A percentile compares a stretch with the other conserved stretches of the same genome.
Conservation (phyloP, 2,797 vertebrate genomes). For the Peromyscus aztecus region DNA sequence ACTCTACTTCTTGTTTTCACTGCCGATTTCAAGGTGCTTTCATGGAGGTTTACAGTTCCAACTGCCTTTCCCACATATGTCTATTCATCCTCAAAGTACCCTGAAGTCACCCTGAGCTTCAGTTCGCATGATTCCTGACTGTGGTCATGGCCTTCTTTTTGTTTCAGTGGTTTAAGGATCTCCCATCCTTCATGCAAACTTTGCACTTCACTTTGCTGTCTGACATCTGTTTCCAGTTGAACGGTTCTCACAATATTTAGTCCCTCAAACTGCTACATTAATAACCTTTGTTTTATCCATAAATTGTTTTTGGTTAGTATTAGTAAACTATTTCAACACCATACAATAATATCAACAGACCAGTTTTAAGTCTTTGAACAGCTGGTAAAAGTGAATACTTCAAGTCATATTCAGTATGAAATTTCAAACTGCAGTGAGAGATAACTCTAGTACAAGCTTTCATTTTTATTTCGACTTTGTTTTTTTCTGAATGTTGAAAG, state of each 20-base stretch:
- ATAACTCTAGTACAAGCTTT: conserved; percentile 7
- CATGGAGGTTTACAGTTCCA: background rate
- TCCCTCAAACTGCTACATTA: background rate
- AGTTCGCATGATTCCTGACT: background rate
- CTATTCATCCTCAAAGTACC: background rate
- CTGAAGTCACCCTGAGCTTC: background rate
- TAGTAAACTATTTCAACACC: conserved; percentile 28
- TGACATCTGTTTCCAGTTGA: background rate
- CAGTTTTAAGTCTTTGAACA: conserved; percentile 9
- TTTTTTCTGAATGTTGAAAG: conserved; percentile 64
- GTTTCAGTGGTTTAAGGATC: background rate
- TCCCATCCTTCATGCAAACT: background rate
- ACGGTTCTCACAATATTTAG: background rate
- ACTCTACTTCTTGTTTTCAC: background rate
- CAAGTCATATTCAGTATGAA: background rate
- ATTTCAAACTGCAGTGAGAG: conserved; percentile 2
- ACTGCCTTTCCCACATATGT: background rate
- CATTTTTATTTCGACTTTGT: conserved; percentile 53
- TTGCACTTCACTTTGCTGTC: background rate
- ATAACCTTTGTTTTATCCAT: conserved; percentile 3
- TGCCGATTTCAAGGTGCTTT: background rate
- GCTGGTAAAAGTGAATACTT: background rate
- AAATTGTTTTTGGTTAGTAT: background rate
- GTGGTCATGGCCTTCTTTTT: background rate
- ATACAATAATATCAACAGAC: background rate